Base-by-base conservation (phyloP, 2,113 vertebrate species). In the Corynorhinus townsendii region DNA sequence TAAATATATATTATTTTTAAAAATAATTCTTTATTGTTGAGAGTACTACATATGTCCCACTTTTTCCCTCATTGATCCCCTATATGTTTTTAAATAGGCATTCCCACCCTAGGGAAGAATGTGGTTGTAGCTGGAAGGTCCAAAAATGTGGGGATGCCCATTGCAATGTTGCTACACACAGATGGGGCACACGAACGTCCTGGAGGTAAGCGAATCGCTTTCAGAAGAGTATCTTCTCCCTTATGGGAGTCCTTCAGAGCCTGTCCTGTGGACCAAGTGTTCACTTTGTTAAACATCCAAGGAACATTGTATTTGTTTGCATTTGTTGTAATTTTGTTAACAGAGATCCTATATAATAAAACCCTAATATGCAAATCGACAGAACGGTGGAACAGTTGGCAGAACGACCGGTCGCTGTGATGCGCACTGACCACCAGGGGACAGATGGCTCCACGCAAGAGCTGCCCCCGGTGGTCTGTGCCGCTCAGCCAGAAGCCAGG, bases 131-230 rank as follows among this genome's bases (percentile, higher is more conserved):
- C 99, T 0, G 99, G 99, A 52, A 98, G 99, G 79, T 99, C 99
- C 1, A 99, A 99, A 98, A 99, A 99, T 0, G 99, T 99, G 38
- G 99, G 99, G 1, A 99, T 99, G 99, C 99, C 99, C 52, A 99
- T 99, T 1, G 99, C 99, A 3, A 99, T 99, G 99, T 96, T 99
- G 43, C 99, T 99, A 10, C 99, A 99, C 35, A 99, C 99, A 0
- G 99, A 99, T 0, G 99, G 99, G 7, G 96, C 98, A 0, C 99
- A 99, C 0, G 99, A 99, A 93, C 98, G 99, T 2, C 99, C 99
- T 0, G 99, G 99, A 98, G 99, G 99, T 99, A 87, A 95, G 91
- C 47, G 56, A 22, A 4, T 22, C n/a, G 40, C 40, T 83, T 64
- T 66, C 28, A 5, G 45, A 62, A 4, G 5, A 5, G 26, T 10